These are phyloP conservation scores for Heteractis magnifica DNA, from an alignment of 92 coral and sea anemone species.

Conservation along the genomic window DNA sequence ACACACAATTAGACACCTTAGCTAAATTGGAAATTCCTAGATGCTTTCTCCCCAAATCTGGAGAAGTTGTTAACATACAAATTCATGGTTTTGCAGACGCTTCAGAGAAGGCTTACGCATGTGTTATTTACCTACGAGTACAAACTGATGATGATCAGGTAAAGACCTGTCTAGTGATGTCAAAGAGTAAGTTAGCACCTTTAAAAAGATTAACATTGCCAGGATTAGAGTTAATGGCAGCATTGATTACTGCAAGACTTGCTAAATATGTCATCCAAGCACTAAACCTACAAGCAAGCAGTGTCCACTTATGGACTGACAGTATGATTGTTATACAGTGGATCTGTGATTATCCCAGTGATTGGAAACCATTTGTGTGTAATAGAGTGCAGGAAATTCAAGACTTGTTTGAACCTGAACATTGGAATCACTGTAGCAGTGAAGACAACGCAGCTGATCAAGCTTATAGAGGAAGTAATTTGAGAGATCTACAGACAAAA, in stretches of 20 bases:
- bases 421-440: not conserved
- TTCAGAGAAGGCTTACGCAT: slow-evolving; percentile 14
- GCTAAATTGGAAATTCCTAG: slow-evolving; percentile 5
- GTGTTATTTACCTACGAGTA: slow-evolving; percentile 1
- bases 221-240: slow-evolving; percentile 11
- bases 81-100: slow-evolving; percentile 20
- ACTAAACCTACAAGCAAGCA: slow-evolving; percentile 6
- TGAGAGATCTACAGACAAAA: not conserved
- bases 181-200: slow-evolving; percentile 11
- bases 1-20: slow-evolving; percentile 5
- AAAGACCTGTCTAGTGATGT: slow-evolving; percentile 11
- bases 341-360: slow-evolving; percentile 4
- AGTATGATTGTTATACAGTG: slow-evolving; percentile 12
- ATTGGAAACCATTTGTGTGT: slow-evolving; percentile 11
- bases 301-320: slow-evolving; percentile 11
- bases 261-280: slow-evolving; percentile 7
- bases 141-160: slow-evolving; percentile 12
- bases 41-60: slow-evolving; percentile 13
- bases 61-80: slow-evolving; percentile 9
- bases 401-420: slow-evolving; percentile 8
- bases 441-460: slow-evolving; percentile 13
- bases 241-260: slow-evolving; percentile 15
- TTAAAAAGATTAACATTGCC: not conserved
- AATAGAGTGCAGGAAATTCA: slow-evolving; percentile 18
- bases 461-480: slow-evolving; percentile 15